Base-by-base conservation (phyloP, 2,797 vertebrate species). In the Enteromius anoplus region DNA sequence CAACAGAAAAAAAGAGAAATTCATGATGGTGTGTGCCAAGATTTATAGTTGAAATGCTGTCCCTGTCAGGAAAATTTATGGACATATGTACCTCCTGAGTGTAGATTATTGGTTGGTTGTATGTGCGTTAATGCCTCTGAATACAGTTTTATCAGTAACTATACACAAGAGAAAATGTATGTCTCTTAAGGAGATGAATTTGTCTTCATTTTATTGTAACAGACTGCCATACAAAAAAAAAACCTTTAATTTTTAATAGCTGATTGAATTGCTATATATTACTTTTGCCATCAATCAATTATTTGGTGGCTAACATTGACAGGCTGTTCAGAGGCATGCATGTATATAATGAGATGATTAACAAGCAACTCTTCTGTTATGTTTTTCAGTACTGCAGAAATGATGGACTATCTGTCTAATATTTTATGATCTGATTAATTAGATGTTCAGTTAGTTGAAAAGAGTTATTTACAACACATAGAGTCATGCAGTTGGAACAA, bases 261-360 rank as follows among this genome's bases (percentile, higher is more conserved):
- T 58, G 26, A 60, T 19, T 73, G 40, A 85, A 60, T 82, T 79
- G 37, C 65, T 26, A 26, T 26, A 1, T 55, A 49, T 69, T 64
- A 76, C 45, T 9, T 19, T 26, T 60, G 76, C 55, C 66, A 72
- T 58, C 64, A 77, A 29, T 51, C 66, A 72, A 14, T 85, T 37
- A 47, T 64, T 78, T 11, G 26, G 15, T 79, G 34, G 37, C 47
- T 58, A 55, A 73, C 58, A 82, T 62, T 72, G 82, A 55, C 66
- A 14, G 29, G 81, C 40, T 60, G 32, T 80, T 86, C 34, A 58
- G 62, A 73, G 51, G 32, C 8, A 77, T 82, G 47, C 73, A 65
- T 65, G 17, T 66, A 49, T 72, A 55, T 83, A 75, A 77, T 86
- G 60, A 60, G 66, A 78, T 82, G 58, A 68, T 72, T 80, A 42